A percentile compares a stretch with the other conserved stretches of the same genome.
Evolutionary conservation across 1,140 invertebrate species (phyloP).

Genomic region (Ladona fulva): DNA sequence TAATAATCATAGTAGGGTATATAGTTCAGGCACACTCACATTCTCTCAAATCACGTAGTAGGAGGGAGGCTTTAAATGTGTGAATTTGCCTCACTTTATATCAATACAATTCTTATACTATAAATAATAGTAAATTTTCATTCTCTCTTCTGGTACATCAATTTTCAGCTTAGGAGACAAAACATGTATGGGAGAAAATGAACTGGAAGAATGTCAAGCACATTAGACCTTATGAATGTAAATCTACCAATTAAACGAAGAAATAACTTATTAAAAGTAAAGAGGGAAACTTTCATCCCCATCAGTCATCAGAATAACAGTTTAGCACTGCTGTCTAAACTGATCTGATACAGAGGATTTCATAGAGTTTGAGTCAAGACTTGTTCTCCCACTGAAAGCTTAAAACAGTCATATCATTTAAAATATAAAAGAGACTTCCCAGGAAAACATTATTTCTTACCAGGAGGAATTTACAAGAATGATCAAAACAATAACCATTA

Average conservation of each 20-base stretch:
- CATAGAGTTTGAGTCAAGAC: not conserved
- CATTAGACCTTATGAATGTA: no score
- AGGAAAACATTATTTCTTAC: no score
- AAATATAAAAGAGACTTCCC: not conserved
- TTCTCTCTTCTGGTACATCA: not conserved
- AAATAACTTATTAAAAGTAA: not conserved
- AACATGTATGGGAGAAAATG: not conserved
- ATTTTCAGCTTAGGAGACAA: not conserved
- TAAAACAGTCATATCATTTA: not conserved
- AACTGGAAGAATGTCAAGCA: no score
- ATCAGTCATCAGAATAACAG: not conserved
- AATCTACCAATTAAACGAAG: no score
- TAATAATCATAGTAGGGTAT: not conserved
- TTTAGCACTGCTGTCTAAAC: not conserved
- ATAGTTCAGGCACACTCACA: not conserved
- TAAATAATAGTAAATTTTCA: not conserved
- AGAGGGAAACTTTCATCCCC: not conserved
- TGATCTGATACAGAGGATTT: not conserved
- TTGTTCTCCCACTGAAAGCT: conserved; percentile 8
- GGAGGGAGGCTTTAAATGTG: not conserved
- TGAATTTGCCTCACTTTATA: not conserved
- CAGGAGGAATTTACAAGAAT: no score
- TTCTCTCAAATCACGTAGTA: not conserved
- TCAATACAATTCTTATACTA: not conserved
- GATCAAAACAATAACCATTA: no score